These are phyloP conservation scores for Acromyrmex heyeri DNA, from an alignment of 1,140 invertebrate species.

Conservation along the genomic window DNA sequence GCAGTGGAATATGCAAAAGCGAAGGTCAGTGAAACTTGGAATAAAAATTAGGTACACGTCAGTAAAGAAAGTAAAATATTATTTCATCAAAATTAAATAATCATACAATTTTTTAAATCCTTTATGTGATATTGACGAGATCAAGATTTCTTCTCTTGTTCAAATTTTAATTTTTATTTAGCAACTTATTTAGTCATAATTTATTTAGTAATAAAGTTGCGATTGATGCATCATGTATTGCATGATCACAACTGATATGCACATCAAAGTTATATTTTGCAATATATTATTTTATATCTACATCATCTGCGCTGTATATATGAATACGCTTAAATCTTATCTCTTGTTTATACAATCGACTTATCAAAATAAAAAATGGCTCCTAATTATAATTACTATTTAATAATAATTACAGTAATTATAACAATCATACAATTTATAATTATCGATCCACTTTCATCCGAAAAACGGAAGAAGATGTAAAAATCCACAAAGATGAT, in stretches of 20 bases:
- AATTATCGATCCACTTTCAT: neutral
- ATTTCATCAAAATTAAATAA: neutral
- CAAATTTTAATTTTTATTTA: neutral
- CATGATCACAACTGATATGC: neutral
- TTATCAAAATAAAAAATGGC: neutral
- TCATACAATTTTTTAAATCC: neutral
- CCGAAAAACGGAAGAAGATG: slow-evolving; percentile 27
- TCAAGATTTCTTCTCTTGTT: neutral
- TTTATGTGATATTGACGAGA: neutral
- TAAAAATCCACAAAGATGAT: slow-evolving; percentile 8
- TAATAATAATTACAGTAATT: slow-evolving; percentile 15
- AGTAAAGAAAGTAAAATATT: neutral
- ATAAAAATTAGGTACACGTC: slow-evolving; percentile 21
- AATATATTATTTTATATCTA: slow-evolving; percentile 1
- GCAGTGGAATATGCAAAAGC: slow-evolving; percentile 16
- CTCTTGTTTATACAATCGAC: neutral
- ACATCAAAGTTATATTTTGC: neutral
- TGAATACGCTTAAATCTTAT: slow-evolving; percentile 22
- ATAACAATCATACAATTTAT: slow-evolving; percentile 15
- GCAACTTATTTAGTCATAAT: neutral
- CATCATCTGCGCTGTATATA: neutral
- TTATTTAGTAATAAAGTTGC: slow-evolving; percentile 1
- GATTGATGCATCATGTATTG: neutral
- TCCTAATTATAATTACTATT: slow-evolving; percentile 31
- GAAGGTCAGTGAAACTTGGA: slow-evolving; percentile 35